Evolutionary conservation across 37 sponge, comb jelly and placozoan genomes (phyloP).

Genomic region (Aphrocallistes beatrix): DNA sequence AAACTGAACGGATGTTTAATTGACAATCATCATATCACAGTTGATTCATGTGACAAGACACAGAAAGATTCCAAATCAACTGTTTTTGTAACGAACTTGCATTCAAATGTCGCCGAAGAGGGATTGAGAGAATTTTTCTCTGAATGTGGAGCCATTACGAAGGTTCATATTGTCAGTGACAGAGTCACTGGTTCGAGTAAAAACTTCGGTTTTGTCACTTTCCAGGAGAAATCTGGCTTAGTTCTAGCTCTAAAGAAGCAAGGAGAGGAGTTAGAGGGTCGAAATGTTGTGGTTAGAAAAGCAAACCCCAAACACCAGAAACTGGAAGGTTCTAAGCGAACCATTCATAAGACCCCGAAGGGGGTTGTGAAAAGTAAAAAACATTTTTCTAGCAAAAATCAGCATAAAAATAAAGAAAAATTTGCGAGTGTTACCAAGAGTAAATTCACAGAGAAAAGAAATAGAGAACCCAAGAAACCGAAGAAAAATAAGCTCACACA

Average conservation of each 20-base stretch:
- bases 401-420: neutral
- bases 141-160: neutral
- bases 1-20: neutral
- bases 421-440: neutral
- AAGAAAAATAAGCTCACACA: neutral
- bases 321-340: neutral
- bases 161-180: neutral
- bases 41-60: neutral
- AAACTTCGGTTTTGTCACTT: conserved; percentile 12
- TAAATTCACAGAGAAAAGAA: neutral
- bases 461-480: neutral
- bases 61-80: neutral
- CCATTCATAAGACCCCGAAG: neutral
- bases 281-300: neutral
- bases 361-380: neutral
- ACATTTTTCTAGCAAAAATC: neutral
- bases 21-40: neutral
- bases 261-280: neutral
- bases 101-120: neutral
- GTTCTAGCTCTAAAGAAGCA: conserved; percentile 10
- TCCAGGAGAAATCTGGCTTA: conserved; percentile 5
- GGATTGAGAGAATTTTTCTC: neutral
- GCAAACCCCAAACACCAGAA: neutral
- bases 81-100: neutral
- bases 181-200: neutral